Percentiles rank a stretch among this genome's conserved stretches.
These are phyloP conservation scores for Corythornis cristatus DNA, from an alignment of 2,113 vertebrate species.

Conservation along the genomic window DNA sequence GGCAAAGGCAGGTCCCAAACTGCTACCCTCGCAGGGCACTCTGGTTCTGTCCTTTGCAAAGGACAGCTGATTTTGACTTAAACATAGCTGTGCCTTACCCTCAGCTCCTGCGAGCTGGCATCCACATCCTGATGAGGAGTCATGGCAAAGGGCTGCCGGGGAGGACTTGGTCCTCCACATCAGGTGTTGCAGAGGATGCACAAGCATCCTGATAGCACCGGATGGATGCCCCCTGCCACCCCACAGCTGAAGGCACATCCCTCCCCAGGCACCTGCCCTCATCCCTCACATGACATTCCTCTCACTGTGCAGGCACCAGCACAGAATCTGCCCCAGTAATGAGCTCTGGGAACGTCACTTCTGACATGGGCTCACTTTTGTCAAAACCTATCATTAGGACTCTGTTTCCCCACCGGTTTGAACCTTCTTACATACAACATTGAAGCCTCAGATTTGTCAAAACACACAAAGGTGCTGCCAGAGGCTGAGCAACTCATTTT, in stretches of 20 bases:
- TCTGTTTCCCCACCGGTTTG: constrained; percentile 20
- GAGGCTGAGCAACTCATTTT: constrained; percentile 59
- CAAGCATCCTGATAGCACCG: rapidly evolving
- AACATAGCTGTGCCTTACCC: neutral
- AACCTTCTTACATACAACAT: constrained; percentile 1
- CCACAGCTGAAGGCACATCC: rapidly evolving
- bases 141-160: neutral
- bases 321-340: neutral
- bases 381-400: constrained; percentile 14
- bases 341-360: neutral
- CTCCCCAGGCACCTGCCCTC: neutral
- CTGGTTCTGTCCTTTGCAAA: neutral
- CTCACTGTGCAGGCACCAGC: rapidly evolving
- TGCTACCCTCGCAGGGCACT: rapidly evolving
- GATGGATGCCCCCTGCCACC: neutral
- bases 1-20: neutral
- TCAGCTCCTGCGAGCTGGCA: neutral
- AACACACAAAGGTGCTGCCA: constrained; percentile 66
- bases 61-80: neutral
- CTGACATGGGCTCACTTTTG: neutral
- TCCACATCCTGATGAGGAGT: neutral
- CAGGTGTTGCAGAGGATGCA: neutral
- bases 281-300: neutral
- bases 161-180: rapidly evolving
- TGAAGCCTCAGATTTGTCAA: constrained; percentile 66